Evolutionary conservation across 2,797 vertebrate species (phyloP), one percentile per base, ranked within the genome.

Genomic region (Sebastiscus albofasciatus): DNA sequence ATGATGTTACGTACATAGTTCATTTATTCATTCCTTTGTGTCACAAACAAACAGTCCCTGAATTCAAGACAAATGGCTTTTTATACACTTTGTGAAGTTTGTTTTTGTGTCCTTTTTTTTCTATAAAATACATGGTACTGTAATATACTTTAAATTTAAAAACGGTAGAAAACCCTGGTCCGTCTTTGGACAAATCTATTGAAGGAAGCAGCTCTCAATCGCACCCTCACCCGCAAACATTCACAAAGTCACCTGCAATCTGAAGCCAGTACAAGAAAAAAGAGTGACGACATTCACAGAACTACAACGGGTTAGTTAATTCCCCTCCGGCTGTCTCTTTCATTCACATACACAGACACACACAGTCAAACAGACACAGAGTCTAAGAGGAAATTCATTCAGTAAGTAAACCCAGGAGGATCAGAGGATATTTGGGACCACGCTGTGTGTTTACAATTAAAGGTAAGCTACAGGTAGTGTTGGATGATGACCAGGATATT

Each of bases 1-100:
- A 49, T 49, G 46, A 77, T 10, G 2, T 89, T 61, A 88, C 34
- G 60, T 92, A 69, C 85, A 89, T 84, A 85, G 72, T 75, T 92
- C 85, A 93, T 93, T 95, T 90, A 91, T 89, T 94, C 83, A 92
- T 93, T 94, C 91, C 70, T 89, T 89, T 90, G 90, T 92, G 92
- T 93, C 93, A 94, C 93, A 95, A 80, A 93, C 91, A 94, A 91
- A 92, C 82, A 88, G 86, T 96, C 93, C 93, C 95, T 95, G 93
- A 95, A 95, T 90, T 94, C 84, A 92, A 94, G 87, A 94, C 91
- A 94, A 94, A 94, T 89, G 82, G 89, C 90, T 92, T 92, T 87
- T 90, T 81, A 85, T 87, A 93, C 82, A 91, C 65, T 87, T 90
- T 67, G 80, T 85, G 84, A 89, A 88, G 73, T 75, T 81, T 67